These are phyloP conservation scores for Plutomurus gul DNA, from an alignment of 1,140 invertebrate species.

Conservation along the genomic window DNA sequence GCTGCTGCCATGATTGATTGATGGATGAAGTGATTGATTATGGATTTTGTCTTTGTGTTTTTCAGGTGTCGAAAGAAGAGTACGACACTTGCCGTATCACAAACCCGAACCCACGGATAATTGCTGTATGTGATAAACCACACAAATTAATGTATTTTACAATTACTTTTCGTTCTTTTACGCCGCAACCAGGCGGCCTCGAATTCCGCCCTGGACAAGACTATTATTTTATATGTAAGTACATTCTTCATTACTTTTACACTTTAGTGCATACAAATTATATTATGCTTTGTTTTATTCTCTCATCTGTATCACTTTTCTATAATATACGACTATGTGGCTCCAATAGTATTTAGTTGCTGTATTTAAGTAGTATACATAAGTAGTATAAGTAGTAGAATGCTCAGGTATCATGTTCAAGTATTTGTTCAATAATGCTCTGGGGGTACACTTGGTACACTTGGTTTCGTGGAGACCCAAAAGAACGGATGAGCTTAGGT, in stretches of 20 bases:
- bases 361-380: too few relatives aligned
- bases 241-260: background rate
- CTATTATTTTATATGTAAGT: constrained; percentile 93
- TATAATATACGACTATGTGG: background rate
- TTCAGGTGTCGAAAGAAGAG: constrained; percentile 85
- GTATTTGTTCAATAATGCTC: too few relatives aligned
- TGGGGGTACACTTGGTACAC: too few relatives aligned
- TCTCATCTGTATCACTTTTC: too few relatives aligned
- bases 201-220: constrained; percentile 93
- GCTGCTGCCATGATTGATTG: background rate
- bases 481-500: too few relatives aligned
- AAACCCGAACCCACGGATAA: constrained; percentile 87
- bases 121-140: constrained; percentile 94
- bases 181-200: constrained; percentile 89
- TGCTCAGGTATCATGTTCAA: too few relatives aligned
- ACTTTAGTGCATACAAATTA: too few relatives aligned
- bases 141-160: constrained; percentile 94
- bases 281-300: too few relatives aligned
- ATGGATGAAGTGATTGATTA: constrained; percentile 4
- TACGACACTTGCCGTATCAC: constrained; percentile 95
- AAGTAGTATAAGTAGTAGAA: too few relatives aligned
- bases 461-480: too few relatives aligned
- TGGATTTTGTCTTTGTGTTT: constrained; percentile 47
- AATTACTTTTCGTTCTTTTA: constrained; percentile 94
- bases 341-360: too few relatives aligned